phyloP scores from a whole-genome alignment of 2,113 vertebrate genomes.

The Otolemur garnettii region DNA sequence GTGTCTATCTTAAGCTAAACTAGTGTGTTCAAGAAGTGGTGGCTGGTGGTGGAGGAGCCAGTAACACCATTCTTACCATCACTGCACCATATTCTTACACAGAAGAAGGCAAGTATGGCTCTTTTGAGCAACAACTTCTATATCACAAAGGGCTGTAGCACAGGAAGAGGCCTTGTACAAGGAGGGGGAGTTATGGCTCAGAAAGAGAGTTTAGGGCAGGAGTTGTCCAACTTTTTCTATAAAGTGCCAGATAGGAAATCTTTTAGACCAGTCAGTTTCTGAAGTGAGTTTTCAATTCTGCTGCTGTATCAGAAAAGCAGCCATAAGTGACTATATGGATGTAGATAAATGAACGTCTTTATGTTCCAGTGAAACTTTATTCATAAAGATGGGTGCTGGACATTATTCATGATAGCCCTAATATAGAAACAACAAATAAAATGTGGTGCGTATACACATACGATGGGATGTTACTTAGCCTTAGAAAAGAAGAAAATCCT shows the following conservation, averaged over 20 bases:
- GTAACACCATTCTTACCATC: not conserved
- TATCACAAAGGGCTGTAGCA: not conserved
- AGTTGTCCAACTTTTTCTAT: not conserved
- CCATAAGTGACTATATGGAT: not conserved
- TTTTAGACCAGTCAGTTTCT: not conserved
- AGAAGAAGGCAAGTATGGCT: not conserved
- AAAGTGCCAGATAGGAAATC: not conserved
- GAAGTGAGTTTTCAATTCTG: not conserved
- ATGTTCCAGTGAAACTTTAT: not conserved
- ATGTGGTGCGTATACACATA: not conserved
- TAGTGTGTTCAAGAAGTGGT: not conserved
- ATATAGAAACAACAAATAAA: not conserved
- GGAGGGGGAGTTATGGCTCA: not conserved
- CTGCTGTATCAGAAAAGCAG: fast-evolving
- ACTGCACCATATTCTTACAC: not conserved
- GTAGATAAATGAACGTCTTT: too few species aligned
- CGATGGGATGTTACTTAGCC: not conserved
- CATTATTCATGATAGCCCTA: not conserved
- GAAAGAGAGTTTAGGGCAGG: not conserved
- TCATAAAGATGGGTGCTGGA: not conserved
- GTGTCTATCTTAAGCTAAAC: not conserved
- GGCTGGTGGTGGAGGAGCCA: not conserved
- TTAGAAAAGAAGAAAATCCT: not conserved
- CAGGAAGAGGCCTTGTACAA: not conserved
- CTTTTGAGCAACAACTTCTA: not conserved